A percentile compares a stretch with the other conserved stretches of the same genome.
Conservation (phyloP, 1,140 invertebrate species). For the Drosophila dunni region DNA sequence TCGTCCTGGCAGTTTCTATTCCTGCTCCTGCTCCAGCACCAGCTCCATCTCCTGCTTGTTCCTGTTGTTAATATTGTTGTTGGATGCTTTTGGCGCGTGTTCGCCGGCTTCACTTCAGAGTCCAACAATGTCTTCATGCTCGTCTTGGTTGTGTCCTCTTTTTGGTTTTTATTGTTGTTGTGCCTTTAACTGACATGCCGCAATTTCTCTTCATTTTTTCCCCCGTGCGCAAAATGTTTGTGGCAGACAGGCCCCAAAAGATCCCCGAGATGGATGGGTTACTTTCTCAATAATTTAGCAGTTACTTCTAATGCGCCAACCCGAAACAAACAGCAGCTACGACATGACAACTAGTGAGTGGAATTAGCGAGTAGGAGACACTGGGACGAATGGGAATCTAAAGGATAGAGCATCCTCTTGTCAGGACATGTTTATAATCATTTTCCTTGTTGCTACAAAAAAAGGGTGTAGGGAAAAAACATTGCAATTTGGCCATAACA, state of each 20-base stretch:
- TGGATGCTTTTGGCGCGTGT: constrained; percentile 77
- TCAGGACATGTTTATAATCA: constrained; percentile 54
- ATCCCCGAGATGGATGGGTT: constrained; percentile 71
- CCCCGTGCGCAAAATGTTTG: constrained; percentile 39
- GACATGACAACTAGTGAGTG: constrained; percentile 10
- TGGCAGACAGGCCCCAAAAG: constrained; percentile 23
- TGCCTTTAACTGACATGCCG: constrained; percentile 77
- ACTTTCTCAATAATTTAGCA: constrained; percentile 79
- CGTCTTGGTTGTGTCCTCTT: constrained; percentile 58
- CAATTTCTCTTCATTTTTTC: constrained; percentile 79
- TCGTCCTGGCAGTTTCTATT: constrained; percentile 52
- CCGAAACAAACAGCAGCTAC: constrained; percentile 15
- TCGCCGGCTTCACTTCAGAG: constrained; percentile 25
- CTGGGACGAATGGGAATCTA: not conserved
- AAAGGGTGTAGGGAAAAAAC: constrained; percentile 38
- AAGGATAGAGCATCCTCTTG: constrained; percentile 14
- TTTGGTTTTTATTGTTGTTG: constrained; percentile 64
- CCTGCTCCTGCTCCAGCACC: not conserved
- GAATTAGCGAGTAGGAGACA: not conserved
- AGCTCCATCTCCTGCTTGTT: not conserved
- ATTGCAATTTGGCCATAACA: constrained; percentile 63
- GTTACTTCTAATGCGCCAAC: constrained; percentile 74
- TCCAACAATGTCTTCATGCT: constrained; percentile 71
- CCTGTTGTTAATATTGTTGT: constrained; percentile 54
- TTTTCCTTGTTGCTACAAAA: constrained; percentile 68